Percentiles rank a stretch among this genome's conserved stretches.
Conservation (phyloP, 2,113 vertebrate genomes). For the Ranitomeya variabilis region DNA sequence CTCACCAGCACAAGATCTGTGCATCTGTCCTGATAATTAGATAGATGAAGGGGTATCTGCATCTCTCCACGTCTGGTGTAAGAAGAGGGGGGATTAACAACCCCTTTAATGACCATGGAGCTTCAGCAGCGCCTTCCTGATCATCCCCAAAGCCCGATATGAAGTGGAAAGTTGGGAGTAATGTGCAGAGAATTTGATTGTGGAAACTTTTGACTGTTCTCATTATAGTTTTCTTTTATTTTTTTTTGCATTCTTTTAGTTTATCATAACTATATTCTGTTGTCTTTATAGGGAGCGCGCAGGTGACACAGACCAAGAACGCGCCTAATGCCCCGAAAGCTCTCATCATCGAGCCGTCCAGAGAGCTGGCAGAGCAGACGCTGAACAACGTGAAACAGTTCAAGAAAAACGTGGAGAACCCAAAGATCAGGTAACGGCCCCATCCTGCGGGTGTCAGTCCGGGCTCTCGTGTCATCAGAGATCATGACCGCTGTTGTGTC, state of each 20-base stretch:
- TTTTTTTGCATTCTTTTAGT: neutral
- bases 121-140: no score
- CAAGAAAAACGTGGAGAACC: slow-evolving; percentile 90
- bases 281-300: slow-evolving; percentile 78
- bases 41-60: no score
- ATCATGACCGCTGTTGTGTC: neutral
- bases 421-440: slow-evolving; percentile 84
- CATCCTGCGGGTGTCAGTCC: neutral
- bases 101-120: no score
- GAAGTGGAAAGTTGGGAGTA: no score
- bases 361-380: slow-evolving; percentile 95
- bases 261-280: neutral
- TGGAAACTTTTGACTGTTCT: no score
- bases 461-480: neutral
- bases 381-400: slow-evolving; percentile 91
- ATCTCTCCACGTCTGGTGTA: no score
- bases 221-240: neutral
- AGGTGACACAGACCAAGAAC: slow-evolving; percentile 84
- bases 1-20: no score
- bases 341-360: slow-evolving; percentile 92
- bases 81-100: no score
- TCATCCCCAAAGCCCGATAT: no score
- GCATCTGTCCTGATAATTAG: no score
- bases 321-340: slow-evolving; percentile 88
- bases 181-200: no score